phyloP scores from a whole-genome alignment of 2,888 invertebrate genomes.

The Andrena camellia region DNA sequence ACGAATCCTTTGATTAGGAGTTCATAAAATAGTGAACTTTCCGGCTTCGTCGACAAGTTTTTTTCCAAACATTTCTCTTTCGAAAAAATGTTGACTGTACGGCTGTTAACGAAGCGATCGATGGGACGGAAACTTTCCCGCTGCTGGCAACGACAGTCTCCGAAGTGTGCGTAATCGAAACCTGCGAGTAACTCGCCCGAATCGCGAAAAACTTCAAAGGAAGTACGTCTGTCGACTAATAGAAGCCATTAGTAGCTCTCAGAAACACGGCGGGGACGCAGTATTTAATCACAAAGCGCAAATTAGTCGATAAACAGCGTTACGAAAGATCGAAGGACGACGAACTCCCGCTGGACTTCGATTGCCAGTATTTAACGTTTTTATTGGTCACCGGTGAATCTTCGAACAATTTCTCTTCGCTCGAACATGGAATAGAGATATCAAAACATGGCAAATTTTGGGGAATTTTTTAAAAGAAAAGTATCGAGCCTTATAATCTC shows the following conservation, averaged over 20 bases:
- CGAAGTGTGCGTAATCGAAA: slow-evolving; percentile 40
- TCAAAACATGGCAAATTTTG: too few species aligned
- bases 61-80: not conserved
- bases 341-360: not conserved
- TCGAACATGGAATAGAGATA: too few species aligned
- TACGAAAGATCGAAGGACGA: not conserved
- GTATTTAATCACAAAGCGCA: slow-evolving; percentile 3
- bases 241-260: not conserved
- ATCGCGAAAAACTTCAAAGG: slow-evolving; percentile 8
- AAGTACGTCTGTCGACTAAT: slow-evolving; percentile 3
- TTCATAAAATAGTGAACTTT: not conserved
- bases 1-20: too few species aligned
- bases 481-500: too few species aligned
- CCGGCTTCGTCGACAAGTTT: not conserved
- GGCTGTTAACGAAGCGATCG: not conserved
- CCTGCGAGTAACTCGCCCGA: slow-evolving; percentile 24
- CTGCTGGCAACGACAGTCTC: slow-evolving; percentile 27
- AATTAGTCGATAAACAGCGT: slow-evolving; percentile 4
- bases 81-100: not conserved
- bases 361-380: not conserved
- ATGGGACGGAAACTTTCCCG: not conserved
- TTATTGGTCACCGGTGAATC: not conserved
- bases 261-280: not conserved
- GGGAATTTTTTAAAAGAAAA: too few species aligned
- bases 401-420: not conserved